Base-by-base conservation (phyloP, 2,797 vertebrate genomes). In the Aselliscus stoliczkanus region DNA sequence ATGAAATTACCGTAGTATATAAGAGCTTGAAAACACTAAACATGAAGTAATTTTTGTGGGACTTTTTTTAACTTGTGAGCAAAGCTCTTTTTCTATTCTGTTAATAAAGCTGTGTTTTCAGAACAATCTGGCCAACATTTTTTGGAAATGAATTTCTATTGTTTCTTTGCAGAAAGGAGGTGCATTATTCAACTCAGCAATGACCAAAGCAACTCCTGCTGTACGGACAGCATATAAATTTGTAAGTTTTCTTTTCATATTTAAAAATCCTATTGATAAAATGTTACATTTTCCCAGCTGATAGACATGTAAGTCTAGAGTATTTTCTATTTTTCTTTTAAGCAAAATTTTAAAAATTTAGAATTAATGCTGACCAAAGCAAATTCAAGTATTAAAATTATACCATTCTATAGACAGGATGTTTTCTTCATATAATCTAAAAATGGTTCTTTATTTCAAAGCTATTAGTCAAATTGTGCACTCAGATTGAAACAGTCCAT, bases 141-240 rank as follows among this genome's bases (percentile, higher is more conserved):
- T 97, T 93, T 84, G 50, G 72, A 73, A 90, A 58, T 81, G 1
- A 4, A 1, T 91, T 37, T 94, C 15, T 92, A 37, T 94, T 90
- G 2, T 97, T 93, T 18, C 44, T 92, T 98, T 98, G 93, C 98
- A 99, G 99, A 99, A 99, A 98, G 99, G 99, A 47, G 98, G 99
- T 54, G 99, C 99, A 0, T 96, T 99, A 0, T 98, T 99, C 98
- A 99, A 99, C 98, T 99, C 99, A 37, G 99, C 99, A 11, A 97
- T 99, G 98, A 99, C 99, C 95, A 99, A 99, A 99, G 99, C 99
- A 95, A 98, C 98, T 81, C 99, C 98, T 6, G 98, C 98, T 80
- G 97, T 99, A 92, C 98, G 98, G 97, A 99, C 98, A 62, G 99
- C 98, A 0, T 99, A 99, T 97, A 98, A 98, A 98, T 99, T 98